phyloP scores from a whole-genome alignment of 1,140 invertebrate species.

The Spodoptera frugiperda region DNA sequence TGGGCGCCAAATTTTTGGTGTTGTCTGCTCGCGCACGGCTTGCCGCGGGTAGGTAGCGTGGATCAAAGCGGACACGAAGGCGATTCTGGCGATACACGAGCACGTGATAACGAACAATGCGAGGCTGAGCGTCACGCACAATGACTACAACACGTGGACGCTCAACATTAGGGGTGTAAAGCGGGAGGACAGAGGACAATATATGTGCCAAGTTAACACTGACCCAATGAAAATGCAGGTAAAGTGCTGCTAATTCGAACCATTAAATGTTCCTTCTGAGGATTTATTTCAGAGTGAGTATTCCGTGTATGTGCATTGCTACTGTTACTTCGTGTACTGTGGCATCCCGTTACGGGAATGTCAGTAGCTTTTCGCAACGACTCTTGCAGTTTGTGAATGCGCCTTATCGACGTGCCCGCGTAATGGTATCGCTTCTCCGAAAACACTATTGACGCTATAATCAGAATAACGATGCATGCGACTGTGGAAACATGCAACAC shows the following conservation, averaged over 20 bases:
- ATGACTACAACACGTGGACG: slow-evolving; percentile 95
- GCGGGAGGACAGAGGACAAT: slow-evolving; percentile 93
- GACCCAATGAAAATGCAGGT: slow-evolving; percentile 97
- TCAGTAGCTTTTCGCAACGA: slow-evolving; percentile 8
- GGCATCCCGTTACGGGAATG: not conserved
- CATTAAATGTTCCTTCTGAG: not conserved
- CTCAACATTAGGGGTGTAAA: slow-evolving; percentile 93
- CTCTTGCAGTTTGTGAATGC: not conserved
- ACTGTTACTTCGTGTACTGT: not conserved
- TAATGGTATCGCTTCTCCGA: slow-evolving; percentile 19
- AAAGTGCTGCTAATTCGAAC: slow-evolving; percentile 57
- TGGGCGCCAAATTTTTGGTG: slow-evolving; percentile 23
- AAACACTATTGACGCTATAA: slow-evolving; percentile 9
- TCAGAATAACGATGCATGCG: slow-evolving; percentile 17
- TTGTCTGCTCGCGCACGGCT: slow-evolving; percentile 29
- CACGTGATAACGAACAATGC: slow-evolving; percentile 97
- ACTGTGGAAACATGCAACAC: slow-evolving; percentile 21
- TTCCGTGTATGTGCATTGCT: not conserved
- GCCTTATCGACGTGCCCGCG: not conserved
- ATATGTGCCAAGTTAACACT: slow-evolving; percentile 98
- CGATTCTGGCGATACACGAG: slow-evolving; percentile 96
- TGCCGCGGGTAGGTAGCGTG: slow-evolving; percentile 91
- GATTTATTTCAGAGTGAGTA: slow-evolving; percentile 6
- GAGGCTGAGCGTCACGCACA: slow-evolving; percentile 94
- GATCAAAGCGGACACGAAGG: slow-evolving; percentile 97